Percentiles rank a stretch among this genome's conserved stretches.
phyloP scores from a whole-genome alignment of 2,888 invertebrate species.

The Lingula anatina region DNA sequence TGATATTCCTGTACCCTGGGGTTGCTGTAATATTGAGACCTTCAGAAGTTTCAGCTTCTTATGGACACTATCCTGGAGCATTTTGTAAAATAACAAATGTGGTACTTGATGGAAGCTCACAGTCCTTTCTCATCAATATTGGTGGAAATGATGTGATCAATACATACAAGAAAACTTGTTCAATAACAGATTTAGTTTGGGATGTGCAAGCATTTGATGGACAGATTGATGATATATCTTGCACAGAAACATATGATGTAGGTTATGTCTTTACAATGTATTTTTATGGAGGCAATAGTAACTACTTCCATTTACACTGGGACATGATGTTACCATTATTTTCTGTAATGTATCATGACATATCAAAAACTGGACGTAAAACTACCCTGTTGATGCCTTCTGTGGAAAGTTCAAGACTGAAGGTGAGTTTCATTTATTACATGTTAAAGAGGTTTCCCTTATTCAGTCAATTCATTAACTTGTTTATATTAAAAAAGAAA shows the following conservation, averaged over 20 bases:
- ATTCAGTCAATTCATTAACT: too few relatives aligned
- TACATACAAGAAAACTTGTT: too few relatives aligned
- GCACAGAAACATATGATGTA: slow-evolving; percentile 18
- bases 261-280: slow-evolving; percentile 26
- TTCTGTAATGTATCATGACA: slow-evolving; percentile 9
- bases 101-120: slow-evolving; percentile 1
- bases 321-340: slow-evolving; percentile 23
- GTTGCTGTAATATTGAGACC: too few relatives aligned
- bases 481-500: too few relatives aligned
- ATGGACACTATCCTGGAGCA: slow-evolving; percentile 6
- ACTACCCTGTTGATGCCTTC: slow-evolving; percentile 19
- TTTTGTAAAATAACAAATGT: slow-evolving; percentile 7
- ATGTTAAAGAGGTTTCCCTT: not conserved
- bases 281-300: slow-evolving; percentile 23
- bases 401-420: slow-evolving; percentile 17
- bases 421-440: slow-evolving; percentile 5
- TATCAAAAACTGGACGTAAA: slow-evolving; percentile 9
- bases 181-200: too few relatives aligned
- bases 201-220: too few relatives aligned
- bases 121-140: slow-evolving; percentile 1
- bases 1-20: too few relatives aligned
- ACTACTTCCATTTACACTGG: slow-evolving; percentile 30
- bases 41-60: slow-evolving; percentile 1
- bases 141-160: not conserved
- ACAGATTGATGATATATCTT: slow-evolving; percentile 8